Conservation (phyloP, 1,140 invertebrate species). For the Scylla paramamosain region DNA sequence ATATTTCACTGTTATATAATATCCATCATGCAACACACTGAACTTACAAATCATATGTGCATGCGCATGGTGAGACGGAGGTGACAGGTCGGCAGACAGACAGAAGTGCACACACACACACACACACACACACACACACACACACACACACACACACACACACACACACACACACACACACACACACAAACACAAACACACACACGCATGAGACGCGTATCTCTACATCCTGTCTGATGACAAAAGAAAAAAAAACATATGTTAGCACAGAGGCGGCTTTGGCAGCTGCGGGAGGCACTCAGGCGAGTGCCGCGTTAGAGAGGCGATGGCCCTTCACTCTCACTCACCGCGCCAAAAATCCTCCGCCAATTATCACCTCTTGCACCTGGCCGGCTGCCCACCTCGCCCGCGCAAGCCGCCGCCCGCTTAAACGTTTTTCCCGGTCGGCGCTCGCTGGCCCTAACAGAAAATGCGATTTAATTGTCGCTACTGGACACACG, state of each 20-base stretch:
- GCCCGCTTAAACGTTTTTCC: conserved; percentile 38
- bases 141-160: conserved; percentile 9
- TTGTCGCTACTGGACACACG: neutral
- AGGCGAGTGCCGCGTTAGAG: neutral
- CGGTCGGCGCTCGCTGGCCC: neutral
- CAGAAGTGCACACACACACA: conserved; percentile 58
- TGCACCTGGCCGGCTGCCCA: conserved; percentile 29
- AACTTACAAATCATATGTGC: no score
- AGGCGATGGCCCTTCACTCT: conserved; percentile 42
- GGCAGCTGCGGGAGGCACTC: conserved; percentile 26
- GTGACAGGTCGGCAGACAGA: conserved; percentile 7
- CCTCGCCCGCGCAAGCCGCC: neutral
- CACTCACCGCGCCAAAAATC: conserved; percentile 39
- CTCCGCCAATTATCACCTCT: conserved; percentile 46
- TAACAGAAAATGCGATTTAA: neutral
- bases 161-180: conserved; percentile 1
- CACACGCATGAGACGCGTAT: neutral
- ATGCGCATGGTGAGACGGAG: no score
- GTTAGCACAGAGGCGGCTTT: conserved; percentile 30
- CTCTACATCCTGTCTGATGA: conserved; percentile 1
- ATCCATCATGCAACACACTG: no score
- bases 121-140: conserved; percentile 53
- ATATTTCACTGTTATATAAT: no score
- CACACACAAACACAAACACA: neutral
- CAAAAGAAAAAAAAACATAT: neutral